phyloP scores from a whole-genome alignment of 2,888 invertebrate genomes.

The Bembecia ichneumoniformis region DNA sequence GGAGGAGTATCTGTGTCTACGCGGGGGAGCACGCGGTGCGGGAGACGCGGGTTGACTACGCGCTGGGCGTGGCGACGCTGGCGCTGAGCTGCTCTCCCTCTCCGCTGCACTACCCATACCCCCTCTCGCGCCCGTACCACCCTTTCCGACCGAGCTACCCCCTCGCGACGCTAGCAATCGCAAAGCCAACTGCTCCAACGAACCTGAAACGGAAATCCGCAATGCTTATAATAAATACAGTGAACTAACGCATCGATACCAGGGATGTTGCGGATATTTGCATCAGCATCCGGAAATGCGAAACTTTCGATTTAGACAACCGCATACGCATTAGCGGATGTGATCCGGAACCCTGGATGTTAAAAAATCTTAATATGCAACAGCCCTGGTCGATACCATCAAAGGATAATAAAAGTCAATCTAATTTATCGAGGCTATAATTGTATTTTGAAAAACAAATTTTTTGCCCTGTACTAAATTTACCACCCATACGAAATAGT shows the following conservation, averaged over 20 bases:
- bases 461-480: too few species aligned
- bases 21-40: constrained; percentile 68
- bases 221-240: neutral
- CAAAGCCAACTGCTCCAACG: constrained; percentile 55
- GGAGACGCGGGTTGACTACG: constrained; percentile 85
- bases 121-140: constrained; percentile 6
- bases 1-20: constrained; percentile 78
- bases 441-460: too few species aligned
- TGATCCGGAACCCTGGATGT: too few species aligned
- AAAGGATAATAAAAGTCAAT: too few species aligned
- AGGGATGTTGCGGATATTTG: too few species aligned
- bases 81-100: constrained; percentile 53
- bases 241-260: neutral
- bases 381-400: too few species aligned
- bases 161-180: constrained; percentile 49
- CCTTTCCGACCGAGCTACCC: constrained; percentile 10
- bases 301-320: too few species aligned
- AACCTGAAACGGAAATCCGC: constrained; percentile 30
- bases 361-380: too few species aligned
- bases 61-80: constrained; percentile 76
- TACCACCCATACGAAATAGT: too few species aligned
- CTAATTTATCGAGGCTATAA: too few species aligned
- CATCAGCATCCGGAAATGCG: too few species aligned
- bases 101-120: constrained; percentile 13
- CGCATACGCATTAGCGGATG: too few species aligned